Evolutionary conservation across 2,113 vertebrate genomes (phyloP).

Genomic region (Osmerus mordax): DNA sequence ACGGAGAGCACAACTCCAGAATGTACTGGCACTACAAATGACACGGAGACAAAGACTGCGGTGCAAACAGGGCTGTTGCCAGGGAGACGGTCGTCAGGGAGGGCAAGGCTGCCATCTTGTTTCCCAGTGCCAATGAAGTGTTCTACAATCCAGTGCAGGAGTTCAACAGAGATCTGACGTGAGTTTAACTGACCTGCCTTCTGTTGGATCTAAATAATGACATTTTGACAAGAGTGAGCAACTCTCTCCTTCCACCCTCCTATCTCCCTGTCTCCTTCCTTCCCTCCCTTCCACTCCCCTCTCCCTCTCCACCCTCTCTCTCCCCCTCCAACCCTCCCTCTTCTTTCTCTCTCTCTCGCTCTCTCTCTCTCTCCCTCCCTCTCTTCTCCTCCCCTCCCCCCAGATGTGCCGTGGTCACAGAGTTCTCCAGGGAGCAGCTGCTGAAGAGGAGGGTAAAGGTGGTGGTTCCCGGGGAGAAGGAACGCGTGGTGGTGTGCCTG

Average conservation of each 20-base stretch:
- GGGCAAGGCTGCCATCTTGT: conserved; percentile 81
- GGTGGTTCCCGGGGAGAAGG: conserved; percentile 79
- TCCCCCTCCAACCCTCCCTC: too few relatives aligned
- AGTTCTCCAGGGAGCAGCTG: conserved; percentile 81
- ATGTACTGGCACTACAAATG: neutral
- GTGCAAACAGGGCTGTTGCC: conserved; percentile 38
- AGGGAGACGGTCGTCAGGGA: conserved; percentile 77
- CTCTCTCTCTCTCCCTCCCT: neutral
- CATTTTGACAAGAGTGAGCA: too few relatives aligned
- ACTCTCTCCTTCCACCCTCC: too few relatives aligned
- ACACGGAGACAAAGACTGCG: neutral
- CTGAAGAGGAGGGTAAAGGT: conserved; percentile 77
- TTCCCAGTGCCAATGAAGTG: conserved; percentile 85
- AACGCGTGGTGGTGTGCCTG: conserved; percentile 69
- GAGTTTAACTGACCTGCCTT: conserved; percentile 47
- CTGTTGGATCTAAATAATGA: neutral
- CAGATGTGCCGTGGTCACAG: conserved; percentile 89
- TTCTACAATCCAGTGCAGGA: conserved; percentile 94
- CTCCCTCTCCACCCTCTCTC: neutral
- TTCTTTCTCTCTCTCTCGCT: too few relatives aligned
- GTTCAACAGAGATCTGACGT: conserved; percentile 92
- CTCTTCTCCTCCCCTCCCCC: neutral
- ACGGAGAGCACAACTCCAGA: neutral
- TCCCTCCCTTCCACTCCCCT: too few relatives aligned
- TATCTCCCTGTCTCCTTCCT: too few relatives aligned